These are phyloP conservation scores for Anhinga rufa DNA, from an alignment of 2,113 vertebrate species.

Conservation along the genomic window DNA sequence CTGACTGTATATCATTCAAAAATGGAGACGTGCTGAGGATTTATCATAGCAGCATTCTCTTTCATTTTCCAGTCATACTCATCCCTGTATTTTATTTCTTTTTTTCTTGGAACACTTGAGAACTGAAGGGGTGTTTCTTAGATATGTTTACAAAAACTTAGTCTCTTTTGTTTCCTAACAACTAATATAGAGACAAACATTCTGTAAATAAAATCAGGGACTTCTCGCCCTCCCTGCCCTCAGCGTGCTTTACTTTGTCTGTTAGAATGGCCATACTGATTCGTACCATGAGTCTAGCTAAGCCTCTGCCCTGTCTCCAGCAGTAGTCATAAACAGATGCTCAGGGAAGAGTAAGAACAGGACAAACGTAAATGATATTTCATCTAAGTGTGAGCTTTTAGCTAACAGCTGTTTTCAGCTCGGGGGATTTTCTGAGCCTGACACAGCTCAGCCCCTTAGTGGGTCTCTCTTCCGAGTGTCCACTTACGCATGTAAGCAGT, in stretches of 20 bases:
- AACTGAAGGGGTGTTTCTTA: not conserved
- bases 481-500: not conserved
- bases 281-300: not conserved
- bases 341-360: not conserved
- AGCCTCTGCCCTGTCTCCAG: not conserved
- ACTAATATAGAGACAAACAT: not conserved
- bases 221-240: not conserved
- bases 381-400: not conserved
- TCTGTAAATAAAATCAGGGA: not conserved
- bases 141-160: not conserved
- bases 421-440: not conserved
- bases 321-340: not conserved
- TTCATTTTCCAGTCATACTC: not conserved
- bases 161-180: not conserved
- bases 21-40: not conserved
- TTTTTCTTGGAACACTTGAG: not conserved
- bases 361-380: not conserved
- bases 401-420: not conserved
- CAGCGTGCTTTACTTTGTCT: not conserved
- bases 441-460: not conserved
- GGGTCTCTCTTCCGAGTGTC: not conserved
- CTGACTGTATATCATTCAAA: not conserved
- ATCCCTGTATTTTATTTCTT: not conserved
- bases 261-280: not conserved
- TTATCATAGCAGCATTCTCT: not conserved